Evolutionary conservation across 2,797 vertebrate species (phyloP).

Genomic region (Pseudochromis fuscus): DNA sequence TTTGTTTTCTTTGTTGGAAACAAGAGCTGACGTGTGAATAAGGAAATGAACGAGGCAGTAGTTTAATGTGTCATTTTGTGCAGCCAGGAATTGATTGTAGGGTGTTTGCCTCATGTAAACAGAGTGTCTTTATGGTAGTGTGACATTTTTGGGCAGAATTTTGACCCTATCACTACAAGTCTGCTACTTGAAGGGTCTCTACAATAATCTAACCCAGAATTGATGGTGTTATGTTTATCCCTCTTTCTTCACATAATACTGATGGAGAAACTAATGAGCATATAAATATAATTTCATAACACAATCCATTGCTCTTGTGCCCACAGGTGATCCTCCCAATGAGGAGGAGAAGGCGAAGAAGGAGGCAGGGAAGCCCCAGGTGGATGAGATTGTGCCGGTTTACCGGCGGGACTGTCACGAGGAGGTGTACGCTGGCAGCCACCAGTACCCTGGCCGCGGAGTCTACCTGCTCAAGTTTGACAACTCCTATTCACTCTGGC

Average conservation of each 20-base stretch:
- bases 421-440: conserved; percentile 98
- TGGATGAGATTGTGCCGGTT: conserved; percentile 99
- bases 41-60: neutral
- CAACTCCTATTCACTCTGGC: conserved; percentile 99
- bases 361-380: conserved; percentile 92
- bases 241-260: too few relatives aligned
- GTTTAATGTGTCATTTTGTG: neutral
- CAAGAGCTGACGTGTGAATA: neutral
- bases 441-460: conserved; percentile 98
- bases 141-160: neutral
- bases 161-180: neutral
- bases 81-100: neutral
- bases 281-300: too few relatives aligned
- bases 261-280: too few relatives aligned
- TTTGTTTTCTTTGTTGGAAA: neutral
- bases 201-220: neutral
- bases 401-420: conserved; percentile 99
- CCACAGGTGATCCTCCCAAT: conserved; percentile 85
- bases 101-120: neutral
- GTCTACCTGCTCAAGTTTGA: conserved; percentile 99
- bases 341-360: conserved; percentile 96
- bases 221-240: neutral
- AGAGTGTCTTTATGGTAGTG: neutral
- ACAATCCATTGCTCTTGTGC: neutral
- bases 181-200: neutral